phyloP scores from a whole-genome alignment of 2,888 invertebrate species.

The Sinelater perroti region DNA sequence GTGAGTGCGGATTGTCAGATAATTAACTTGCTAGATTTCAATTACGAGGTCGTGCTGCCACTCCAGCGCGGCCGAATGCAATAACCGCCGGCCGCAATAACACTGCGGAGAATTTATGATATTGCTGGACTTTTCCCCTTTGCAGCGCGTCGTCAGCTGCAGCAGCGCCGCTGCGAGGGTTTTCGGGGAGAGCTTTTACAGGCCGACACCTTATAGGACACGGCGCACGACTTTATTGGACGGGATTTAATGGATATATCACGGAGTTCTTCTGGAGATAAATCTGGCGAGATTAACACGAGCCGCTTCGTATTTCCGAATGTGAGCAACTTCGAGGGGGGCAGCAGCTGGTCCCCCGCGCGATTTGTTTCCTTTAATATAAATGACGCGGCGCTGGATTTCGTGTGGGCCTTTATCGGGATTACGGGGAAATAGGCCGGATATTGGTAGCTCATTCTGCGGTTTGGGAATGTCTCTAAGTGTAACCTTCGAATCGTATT shows the following conservation, averaged over 20 bases:
- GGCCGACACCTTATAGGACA: too few relatives aligned
- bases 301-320: constrained; percentile 1
- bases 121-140: too few relatives aligned
- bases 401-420: neutral
- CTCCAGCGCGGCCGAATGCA: constrained; percentile 6
- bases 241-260: neutral
- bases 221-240: too few relatives aligned
- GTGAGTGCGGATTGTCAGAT: constrained; percentile 10
- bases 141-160: too few relatives aligned
- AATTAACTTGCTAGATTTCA: constrained; percentile 18
- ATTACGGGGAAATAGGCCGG: too few relatives aligned
- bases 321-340: neutral
- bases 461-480: too few relatives aligned
- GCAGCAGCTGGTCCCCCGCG: constrained; percentile 3
- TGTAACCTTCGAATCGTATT: too few relatives aligned
- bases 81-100: constrained; percentile 2
- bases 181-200: too few relatives aligned
- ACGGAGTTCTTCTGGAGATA: neutral
- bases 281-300: constrained; percentile 3
- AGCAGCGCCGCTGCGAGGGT: too few relatives aligned
- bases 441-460: too few relatives aligned
- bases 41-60: constrained; percentile 13
- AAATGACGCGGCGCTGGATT: neutral
- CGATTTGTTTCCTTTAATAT: constrained; percentile 1
- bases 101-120: neutral